Conservation (phyloP, 2,888 invertebrate species). For the Troilus luridus region DNA sequence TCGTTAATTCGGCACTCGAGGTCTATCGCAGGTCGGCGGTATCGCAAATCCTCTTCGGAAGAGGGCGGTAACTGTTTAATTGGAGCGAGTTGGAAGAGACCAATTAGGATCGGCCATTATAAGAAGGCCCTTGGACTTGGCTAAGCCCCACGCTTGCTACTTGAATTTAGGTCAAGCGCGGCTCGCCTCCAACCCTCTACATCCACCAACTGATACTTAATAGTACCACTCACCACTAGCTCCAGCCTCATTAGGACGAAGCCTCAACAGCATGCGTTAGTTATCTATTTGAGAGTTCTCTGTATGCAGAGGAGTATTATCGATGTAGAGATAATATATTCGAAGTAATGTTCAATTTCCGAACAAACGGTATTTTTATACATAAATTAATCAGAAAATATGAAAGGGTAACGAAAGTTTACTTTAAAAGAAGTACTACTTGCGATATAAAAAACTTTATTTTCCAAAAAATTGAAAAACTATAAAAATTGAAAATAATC, state of each 20-base stretch:
- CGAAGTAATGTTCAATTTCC: background rate
- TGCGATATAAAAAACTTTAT: too few relatives aligned
- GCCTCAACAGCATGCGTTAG: background rate
- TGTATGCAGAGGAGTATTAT: background rate
- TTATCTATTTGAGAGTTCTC: background rate
- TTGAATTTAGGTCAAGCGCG: slow-evolving; percentile 30
- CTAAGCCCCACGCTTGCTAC: background rate
- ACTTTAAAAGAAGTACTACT: too few relatives aligned
- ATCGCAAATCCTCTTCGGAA: background rate
- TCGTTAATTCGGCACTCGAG: slow-evolving; percentile 12
- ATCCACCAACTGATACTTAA: slow-evolving; percentile 6
- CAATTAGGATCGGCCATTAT: slow-evolving; percentile 8
- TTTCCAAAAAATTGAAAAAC: too few relatives aligned
- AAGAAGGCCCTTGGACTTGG: slow-evolving; percentile 12
- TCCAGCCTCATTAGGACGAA: background rate
- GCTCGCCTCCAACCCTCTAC: background rate
- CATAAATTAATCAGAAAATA: too few relatives aligned
- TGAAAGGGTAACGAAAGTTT: too few relatives aligned
- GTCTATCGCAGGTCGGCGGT: background rate
- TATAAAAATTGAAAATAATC: too few relatives aligned
- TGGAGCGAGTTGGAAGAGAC: slow-evolving; percentile 38
- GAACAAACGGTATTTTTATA: background rate
- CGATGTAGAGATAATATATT: background rate
- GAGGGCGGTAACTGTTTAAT: slow-evolving; percentile 35
- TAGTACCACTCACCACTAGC: background rate